Evolutionary conservation across 2,113 vertebrate genomes (phyloP).

Genomic region (Elanoides forficatus): DNA sequence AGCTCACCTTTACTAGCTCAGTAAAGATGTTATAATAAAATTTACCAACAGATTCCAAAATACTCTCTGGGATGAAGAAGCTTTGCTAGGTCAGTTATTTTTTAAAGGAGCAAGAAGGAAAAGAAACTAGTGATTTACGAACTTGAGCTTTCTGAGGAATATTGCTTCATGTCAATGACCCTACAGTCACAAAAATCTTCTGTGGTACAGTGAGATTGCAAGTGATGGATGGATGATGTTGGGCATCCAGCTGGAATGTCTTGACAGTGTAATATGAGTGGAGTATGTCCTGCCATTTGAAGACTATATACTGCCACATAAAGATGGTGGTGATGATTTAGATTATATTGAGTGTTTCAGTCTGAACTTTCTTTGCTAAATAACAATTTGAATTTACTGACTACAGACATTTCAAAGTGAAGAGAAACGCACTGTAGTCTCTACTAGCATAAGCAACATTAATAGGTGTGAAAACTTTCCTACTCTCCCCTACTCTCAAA

Average conservation of each 20-base stretch:
- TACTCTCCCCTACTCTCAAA: not conserved
- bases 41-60: not conserved
- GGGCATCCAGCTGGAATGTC: not conserved
- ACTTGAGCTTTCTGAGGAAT: not conserved
- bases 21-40: not conserved
- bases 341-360: not conserved
- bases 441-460: not conserved
- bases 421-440: not conserved
- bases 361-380: not conserved
- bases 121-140: not conserved
- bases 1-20: not conserved
- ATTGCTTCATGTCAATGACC: not conserved
- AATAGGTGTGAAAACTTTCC: not conserved
- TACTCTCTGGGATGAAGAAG: not conserved
- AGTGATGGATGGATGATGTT: not conserved
- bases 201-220: not conserved
- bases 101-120: not conserved
- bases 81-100: not conserved
- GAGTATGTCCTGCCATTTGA: not conserved
- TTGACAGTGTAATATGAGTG: not conserved
- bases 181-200: not conserved
- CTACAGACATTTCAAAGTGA: not conserved
- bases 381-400: not conserved
- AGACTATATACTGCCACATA: not conserved
- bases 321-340: not conserved